phyloP scores from a whole-genome alignment of 2,113 vertebrate species.

The Nothoprocta pentlandii region DNA sequence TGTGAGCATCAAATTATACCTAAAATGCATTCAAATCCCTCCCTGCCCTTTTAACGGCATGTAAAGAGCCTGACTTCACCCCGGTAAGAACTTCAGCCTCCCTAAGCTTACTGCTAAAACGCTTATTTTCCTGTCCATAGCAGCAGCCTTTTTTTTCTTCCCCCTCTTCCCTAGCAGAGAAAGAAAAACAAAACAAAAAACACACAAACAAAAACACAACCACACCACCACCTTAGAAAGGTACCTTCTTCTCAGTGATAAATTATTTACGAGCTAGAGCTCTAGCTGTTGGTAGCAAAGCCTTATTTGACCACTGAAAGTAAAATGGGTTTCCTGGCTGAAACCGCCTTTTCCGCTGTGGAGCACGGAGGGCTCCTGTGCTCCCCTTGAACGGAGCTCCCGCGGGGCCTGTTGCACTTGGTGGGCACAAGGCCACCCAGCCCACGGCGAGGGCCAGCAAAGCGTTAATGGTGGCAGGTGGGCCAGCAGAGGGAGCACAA shows the following conservation, averaged over 20 bases:
- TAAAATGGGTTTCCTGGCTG: slow-evolving; percentile 19
- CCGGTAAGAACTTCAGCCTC: slow-evolving; percentile 16
- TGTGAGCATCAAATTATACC: slow-evolving; percentile 61
- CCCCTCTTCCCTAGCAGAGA: background rate
- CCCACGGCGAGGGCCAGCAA: background rate
- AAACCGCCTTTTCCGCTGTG: slow-evolving; percentile 22
- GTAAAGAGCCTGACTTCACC: background rate
- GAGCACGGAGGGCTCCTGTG: background rate
- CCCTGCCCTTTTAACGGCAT: slow-evolving; percentile 22
- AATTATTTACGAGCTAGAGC: slow-evolving; percentile 40
- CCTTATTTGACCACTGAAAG: background rate
- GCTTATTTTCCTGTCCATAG: slow-evolving; percentile 10
- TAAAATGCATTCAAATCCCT: slow-evolving; percentile 62
- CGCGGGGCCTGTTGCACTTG: background rate
- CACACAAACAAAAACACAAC: no score
- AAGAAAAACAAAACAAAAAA: background rate
- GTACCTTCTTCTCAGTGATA: slow-evolving; percentile 24
- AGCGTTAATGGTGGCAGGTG: background rate
- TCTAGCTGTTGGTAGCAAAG: slow-evolving; percentile 47
- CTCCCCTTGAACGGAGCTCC: slow-evolving; percentile 26
- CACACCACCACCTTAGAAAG: slow-evolving; percentile 15
- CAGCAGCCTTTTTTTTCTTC: background rate
- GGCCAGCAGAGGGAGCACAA: slow-evolving; percentile 62
- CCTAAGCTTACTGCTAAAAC: slow-evolving; percentile 20
- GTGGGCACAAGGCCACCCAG: background rate